Evolutionary conservation across 2,888 invertebrate species (phyloP), one percentile per base, ranked within the genome.

Genomic region (Chelonus formosanus): DNA sequence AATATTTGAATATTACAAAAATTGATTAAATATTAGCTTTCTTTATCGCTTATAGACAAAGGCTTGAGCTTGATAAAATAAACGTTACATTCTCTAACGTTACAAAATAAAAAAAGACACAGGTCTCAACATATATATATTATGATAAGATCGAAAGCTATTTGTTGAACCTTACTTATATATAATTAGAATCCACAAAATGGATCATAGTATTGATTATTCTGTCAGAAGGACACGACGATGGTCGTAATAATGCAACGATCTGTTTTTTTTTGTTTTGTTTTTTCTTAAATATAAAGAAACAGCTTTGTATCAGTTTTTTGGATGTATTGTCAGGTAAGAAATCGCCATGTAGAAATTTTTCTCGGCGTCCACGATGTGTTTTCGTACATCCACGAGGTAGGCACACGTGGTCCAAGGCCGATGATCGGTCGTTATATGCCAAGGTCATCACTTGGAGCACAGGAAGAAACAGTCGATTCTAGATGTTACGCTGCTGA

Each of bases 381-480:
- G 20, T 44, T 63, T 55, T 63, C 58, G 61, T 53, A 59, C 65
- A 63, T 66, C 67, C 70, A 71, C 66, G 71, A 68, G 71, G 68
- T 71, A 20, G 58, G 35, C 48, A 58, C 56, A 32, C 63, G 68
- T 47, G 69, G 70, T 69, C 68, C 67, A 71, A 70, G 71, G 67
- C 70, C 70, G 67, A 55, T 70, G 72, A 73, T 69, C 70, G 63
- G 48, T 55, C 67, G 67, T 74, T 74, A 75, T 73, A 73, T 73
- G 69, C 71, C 75, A 74, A 75, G 75, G 75, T 74, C 75, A 73
- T 68, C 71, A 56, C 58, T 48, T 53, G 44, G 45, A 35, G 58
- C 58, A 35, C 35, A 34, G 35, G 48, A n/a, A 32, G 53, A 10
- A 44, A 34, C 50, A 50, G 36, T 47, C 32, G 53, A 34, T 44